A percentile compares a stretch with the other conserved stretches of the same genome.
Conservation (phyloP, 2,888 invertebrate genomes). For the Agonopterix arenella region DNA sequence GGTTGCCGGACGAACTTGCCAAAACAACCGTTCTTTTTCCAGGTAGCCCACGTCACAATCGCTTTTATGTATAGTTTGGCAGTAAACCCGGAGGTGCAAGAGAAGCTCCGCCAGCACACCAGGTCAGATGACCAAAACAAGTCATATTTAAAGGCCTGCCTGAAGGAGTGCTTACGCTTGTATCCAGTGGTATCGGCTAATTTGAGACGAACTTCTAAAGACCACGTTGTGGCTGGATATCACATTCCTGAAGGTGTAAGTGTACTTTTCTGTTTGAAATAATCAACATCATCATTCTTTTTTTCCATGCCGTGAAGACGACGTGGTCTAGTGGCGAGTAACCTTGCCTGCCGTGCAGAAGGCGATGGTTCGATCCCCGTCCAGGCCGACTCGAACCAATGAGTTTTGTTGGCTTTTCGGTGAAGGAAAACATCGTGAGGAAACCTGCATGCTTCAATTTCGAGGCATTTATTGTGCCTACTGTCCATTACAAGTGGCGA, state of each 20-base stretch:
- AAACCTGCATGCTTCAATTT: too few relatives aligned
- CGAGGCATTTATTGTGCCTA: too few relatives aligned
- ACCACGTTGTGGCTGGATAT: constrained; percentile 57
- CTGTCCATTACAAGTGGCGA: too few relatives aligned
- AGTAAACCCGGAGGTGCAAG: constrained; percentile 68
- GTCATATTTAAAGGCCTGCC: constrained; percentile 77
- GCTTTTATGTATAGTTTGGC: constrained; percentile 74
- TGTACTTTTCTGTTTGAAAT: neutral
- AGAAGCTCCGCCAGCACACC: constrained; percentile 57
- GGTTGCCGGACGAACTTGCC: too few relatives aligned
- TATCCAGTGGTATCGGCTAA: constrained; percentile 53
- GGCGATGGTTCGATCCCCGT: too few relatives aligned
- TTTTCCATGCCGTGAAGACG: too few relatives aligned
- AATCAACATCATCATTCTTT: too few relatives aligned
- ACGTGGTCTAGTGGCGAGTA: too few relatives aligned
- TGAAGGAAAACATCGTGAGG: too few relatives aligned
- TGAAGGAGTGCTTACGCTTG: constrained; percentile 78
- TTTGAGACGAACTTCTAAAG: constrained; percentile 49
- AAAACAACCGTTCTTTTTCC: constrained; percentile 11
- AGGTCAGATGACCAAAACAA: constrained; percentile 30
- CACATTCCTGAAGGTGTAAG: constrained; percentile 61
- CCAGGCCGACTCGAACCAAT: too few relatives aligned
- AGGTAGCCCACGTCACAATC: constrained; percentile 58
- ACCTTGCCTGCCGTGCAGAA: too few relatives aligned
- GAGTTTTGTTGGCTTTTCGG: too few relatives aligned